Conservation (phyloP, 2,797 vertebrate genomes). For the Acomys russatus region DNA sequence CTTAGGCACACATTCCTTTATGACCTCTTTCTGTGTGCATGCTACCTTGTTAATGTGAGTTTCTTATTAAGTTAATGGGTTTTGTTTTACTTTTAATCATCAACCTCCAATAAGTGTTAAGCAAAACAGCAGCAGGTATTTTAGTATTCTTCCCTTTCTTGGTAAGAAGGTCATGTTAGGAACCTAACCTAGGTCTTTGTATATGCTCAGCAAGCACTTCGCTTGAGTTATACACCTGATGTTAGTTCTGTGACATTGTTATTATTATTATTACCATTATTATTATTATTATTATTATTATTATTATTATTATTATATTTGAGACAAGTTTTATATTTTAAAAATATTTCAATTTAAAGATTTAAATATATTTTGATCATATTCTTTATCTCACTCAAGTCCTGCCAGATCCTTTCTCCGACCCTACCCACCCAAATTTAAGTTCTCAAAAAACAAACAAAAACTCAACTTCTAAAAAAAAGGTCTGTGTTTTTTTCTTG, state of each 20-base stretch:
- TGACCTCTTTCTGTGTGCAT: not conserved
- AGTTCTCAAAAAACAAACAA: not conserved
- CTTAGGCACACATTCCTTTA: not conserved
- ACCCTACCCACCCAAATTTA: too few relatives aligned
- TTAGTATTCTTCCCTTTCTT: not conserved
- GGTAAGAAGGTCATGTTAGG: not conserved
- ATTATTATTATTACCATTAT: not conserved
- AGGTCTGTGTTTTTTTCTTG: not conserved
- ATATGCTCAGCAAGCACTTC: not conserved
- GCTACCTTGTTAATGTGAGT: not conserved
- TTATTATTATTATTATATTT: not conserved
- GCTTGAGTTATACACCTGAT: not conserved
- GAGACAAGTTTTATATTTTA: not conserved
- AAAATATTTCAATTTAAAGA: not conserved
- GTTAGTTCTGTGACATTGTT: not conserved
- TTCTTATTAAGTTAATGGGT: conserved; percentile 47
- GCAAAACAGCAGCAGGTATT: not conserved
- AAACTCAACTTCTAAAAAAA: not conserved
- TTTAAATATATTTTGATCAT: not conserved
- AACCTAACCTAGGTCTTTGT: not conserved
- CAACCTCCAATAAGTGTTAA: not conserved
- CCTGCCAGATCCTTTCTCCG: not conserved
- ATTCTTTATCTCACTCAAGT: not conserved
- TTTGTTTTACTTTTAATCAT: conserved; percentile 55
- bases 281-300: not conserved